phyloP scores from a whole-genome alignment of 2,888 invertebrate genomes.

The Temnothorax rugatulus region DNA sequence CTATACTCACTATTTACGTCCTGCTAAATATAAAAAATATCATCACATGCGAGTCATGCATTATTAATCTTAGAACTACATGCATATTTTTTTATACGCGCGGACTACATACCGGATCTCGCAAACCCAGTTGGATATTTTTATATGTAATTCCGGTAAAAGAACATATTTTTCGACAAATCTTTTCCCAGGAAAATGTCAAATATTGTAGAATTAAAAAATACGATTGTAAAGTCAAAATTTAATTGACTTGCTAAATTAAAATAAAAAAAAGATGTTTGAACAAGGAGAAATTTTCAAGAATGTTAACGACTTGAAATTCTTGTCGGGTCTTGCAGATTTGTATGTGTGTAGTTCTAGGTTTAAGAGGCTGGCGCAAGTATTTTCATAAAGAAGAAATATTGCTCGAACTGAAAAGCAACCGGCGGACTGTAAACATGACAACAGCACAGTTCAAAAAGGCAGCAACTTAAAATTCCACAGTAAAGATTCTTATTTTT shows the following conservation, averaged over 20 bases:
- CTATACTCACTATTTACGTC: constrained; percentile 61
- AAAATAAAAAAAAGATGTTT: neutral
- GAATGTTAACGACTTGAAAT: neutral
- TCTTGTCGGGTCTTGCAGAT: neutral
- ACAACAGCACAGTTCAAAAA: neutral
- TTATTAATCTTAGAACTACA: constrained; percentile 17
- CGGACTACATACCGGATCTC: neutral
- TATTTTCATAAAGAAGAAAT: constrained; percentile 41
- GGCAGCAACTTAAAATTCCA: constrained; percentile 7
- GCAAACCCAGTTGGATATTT: neutral
- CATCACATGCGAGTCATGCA: neutral
- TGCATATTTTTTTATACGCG: neutral
- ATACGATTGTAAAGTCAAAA: neutral
- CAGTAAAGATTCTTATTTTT: neutral
- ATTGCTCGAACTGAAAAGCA: neutral
- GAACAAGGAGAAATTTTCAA: neutral
- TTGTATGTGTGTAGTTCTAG: constrained; percentile 8
- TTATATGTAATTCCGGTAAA: neutral
- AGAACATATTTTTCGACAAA: constrained; percentile 15
- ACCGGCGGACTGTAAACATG: neutral
- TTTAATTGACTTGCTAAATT: neutral
- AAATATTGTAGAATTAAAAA: neutral
- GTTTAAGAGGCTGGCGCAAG: neutral
- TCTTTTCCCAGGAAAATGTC: neutral
- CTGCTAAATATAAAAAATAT: constrained; percentile 60